Evolutionary conservation across 2,113 vertebrate genomes (phyloP).

Genomic region (Podarcis muralis): DNA sequence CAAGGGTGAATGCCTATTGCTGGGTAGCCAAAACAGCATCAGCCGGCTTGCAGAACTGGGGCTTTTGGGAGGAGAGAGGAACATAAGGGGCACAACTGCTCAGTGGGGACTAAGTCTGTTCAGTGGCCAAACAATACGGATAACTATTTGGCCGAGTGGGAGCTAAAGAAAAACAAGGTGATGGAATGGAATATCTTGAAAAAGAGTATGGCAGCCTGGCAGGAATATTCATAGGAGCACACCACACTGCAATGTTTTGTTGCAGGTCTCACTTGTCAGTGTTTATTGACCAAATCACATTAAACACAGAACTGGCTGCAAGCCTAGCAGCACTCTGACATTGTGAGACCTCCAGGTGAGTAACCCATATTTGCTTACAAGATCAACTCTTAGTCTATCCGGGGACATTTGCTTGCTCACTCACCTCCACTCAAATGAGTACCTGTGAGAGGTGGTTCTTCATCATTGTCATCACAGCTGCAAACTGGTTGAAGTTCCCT

Average conservation of each 20-base stretch:
- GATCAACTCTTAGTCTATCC: neutral
- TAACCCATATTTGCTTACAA: neutral
- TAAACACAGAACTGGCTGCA: neutral
- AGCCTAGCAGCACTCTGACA: neutral
- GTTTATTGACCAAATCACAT: neutral
- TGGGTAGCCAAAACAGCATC: neutral
- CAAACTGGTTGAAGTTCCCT: constrained; percentile 7
- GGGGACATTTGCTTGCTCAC: neutral
- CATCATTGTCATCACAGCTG: constrained; percentile 21
- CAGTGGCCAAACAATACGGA: neutral
- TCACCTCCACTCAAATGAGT: neutral
- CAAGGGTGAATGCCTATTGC: neutral
- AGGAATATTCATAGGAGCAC: neutral
- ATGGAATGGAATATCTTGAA: neutral
- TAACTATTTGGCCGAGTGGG: neutral
- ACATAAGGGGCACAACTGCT: too few relatives aligned
- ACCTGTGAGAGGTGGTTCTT: neutral
- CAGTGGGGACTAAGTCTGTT: neutral
- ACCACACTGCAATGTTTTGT: neutral
- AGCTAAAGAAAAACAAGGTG: neutral
- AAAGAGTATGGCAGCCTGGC: too few relatives aligned
- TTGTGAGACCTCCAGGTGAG: too few relatives aligned
- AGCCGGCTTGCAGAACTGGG: too few relatives aligned
- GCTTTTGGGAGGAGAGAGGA: neutral
- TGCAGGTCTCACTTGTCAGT: neutral